These are phyloP conservation scores for Gasterosteus nipponicus DNA, from an alignment of 2,113 vertebrate genomes.

Conservation along the genomic window DNA sequence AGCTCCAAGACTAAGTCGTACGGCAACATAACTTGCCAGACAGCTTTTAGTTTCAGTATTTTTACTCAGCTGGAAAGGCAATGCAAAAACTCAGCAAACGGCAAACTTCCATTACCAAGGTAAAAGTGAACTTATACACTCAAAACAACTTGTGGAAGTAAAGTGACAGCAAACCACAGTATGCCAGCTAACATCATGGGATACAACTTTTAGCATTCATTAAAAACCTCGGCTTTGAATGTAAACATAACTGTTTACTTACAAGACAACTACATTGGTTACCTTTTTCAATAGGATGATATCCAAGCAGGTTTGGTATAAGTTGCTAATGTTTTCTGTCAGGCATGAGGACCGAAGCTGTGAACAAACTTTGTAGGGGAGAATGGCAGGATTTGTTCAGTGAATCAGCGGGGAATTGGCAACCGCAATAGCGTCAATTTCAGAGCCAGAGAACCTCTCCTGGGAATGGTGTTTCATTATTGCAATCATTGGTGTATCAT, in stretches of 20 bases:
- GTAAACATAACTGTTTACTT: conserved; percentile 3
- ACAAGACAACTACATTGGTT: conserved; percentile 1
- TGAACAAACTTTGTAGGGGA: conserved; percentile 15
- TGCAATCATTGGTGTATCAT: conserved; percentile 50
- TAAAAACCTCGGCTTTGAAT: conserved; percentile 10
- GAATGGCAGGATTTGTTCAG: conserved; percentile 35
- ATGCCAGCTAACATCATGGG: neutral
- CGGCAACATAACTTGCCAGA: conserved; percentile 16
- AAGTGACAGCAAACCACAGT: neutral
- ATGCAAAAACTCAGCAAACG: neutral
- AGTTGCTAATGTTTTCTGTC: conserved; percentile 6
- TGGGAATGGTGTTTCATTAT: conserved; percentile 58
- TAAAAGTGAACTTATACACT: neutral
- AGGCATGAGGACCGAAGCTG: conserved; percentile 23
- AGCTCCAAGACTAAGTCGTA: conserved; percentile 13
- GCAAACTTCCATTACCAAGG: neutral
- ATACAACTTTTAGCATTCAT: neutral
- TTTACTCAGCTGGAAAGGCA: neutral
- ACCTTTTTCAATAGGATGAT: conserved; percentile 7
- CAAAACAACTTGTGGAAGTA: neutral
- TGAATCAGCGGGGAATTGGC: conserved; percentile 51
- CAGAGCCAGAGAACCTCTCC: conserved; percentile 41
- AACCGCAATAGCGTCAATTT: conserved; percentile 56
- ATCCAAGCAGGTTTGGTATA: conserved; percentile 12
- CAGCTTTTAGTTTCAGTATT: conserved; percentile 18